Percentiles rank a stretch among this genome's conserved stretches.
Conservation (phyloP, 2,888 invertebrate genomes). For the Rhagonycha lutea region DNA sequence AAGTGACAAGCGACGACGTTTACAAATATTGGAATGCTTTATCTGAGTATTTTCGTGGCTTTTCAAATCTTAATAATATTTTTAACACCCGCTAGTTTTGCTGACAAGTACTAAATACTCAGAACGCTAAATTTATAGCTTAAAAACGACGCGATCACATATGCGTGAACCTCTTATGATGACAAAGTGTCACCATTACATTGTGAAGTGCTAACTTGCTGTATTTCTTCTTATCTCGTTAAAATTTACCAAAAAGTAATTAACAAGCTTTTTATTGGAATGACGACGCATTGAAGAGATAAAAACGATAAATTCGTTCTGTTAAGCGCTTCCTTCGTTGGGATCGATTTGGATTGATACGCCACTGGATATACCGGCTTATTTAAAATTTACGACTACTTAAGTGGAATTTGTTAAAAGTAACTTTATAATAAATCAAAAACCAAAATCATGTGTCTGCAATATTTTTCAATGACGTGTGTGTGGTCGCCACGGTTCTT, state of each 20-base stretch:
- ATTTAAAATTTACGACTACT: not conserved
- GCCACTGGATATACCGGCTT: not conserved
- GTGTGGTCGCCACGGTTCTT: conserved; percentile 51
- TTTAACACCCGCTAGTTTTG: conserved; percentile 19
- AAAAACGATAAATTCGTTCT: not conserved
- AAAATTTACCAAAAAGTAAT: not conserved
- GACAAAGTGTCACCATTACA: conserved; percentile 36
- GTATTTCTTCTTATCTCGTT: not conserved
- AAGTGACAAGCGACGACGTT: not conserved
- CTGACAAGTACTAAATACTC: conserved; percentile 31
- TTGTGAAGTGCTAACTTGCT: conserved; percentile 23
- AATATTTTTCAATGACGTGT: conserved; percentile 32
- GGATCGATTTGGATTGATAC: not conserved
- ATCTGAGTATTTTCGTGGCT: not conserved
- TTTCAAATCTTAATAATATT: not conserved
- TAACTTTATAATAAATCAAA: conserved; percentile 4
- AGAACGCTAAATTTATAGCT: conserved; percentile 29
- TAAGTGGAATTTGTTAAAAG: conserved; percentile 1
- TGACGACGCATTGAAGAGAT: not conserved
- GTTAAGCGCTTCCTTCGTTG: not conserved
- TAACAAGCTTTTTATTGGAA: not conserved
- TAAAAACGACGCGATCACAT: conserved; percentile 36
- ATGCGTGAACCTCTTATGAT: conserved; percentile 39
- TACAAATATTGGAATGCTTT: not conserved
- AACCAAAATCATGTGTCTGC: conserved; percentile 8